Base-by-base conservation (phyloP, 2,113 vertebrate species). In the Leuciscus idus region DNA sequence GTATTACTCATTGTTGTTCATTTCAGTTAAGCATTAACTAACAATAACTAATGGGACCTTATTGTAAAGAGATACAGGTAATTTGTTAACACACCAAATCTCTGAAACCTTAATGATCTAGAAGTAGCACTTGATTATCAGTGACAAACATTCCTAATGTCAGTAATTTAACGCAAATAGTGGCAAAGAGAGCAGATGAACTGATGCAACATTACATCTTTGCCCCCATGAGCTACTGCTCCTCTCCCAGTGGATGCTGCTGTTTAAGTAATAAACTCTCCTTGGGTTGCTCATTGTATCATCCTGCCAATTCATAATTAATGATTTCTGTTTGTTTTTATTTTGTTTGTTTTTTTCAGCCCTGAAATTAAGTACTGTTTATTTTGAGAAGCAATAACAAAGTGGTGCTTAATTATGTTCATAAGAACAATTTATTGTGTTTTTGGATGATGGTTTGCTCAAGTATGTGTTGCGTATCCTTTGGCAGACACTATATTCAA, bases 121-220 rank as follows among this genome's bases (percentile, higher is more conserved):
- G 21, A 72, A 39, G 12, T 43, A 12, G 23, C 68, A n/a, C 36
- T 72, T 72, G 48, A 85, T 85, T 61, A 76, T 82, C 76, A 77
- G 75, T 85, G 15, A 85, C 64, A 17, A 75, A 85, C 59, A 23
- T 23, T 36, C 15, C 4, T 73, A 80, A 86, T 23, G 50, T 75
- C 61, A 70, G 76, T 88, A 59, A 88, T 83, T 82, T 76, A 85
- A 57, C 36, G 36, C 72, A 83, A 78, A 83, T 78, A 85, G 84
- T 78, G 84, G 13, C 72, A 39, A 68, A 81, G 2, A 23, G 36
- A 82, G 76, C 28, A 70, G 79, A 88, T 77, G 84, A 85, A 68
- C 52, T 80, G 74, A 28, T 73, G 62, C 30, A 75, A 66, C 70
- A 52, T 46, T 33, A 17, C 26, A 43, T 74, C n/a, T 72, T 23